Percentiles rank a stretch among this genome's conserved stretches.
Evolutionary conservation across 2,888 invertebrate genomes (phyloP).

Genomic region (Hyppa rectilinea): DNA sequence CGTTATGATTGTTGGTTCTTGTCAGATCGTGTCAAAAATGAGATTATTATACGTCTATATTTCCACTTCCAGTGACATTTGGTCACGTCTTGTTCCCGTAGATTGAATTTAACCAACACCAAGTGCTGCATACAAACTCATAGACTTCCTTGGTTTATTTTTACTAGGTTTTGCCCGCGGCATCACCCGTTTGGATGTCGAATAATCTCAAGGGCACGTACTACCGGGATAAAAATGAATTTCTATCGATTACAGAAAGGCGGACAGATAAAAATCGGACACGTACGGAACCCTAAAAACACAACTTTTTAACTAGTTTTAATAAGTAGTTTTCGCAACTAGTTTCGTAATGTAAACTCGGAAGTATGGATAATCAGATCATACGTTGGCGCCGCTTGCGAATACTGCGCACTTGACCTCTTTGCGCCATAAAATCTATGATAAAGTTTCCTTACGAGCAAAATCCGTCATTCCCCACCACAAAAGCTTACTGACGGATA

Average conservation of each 20-base stretch:
- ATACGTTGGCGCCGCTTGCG: too few relatives aligned
- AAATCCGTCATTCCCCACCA: constrained; percentile 22
- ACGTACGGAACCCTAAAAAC: too few relatives aligned
- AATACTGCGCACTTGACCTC: background rate
- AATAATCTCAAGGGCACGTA: too few relatives aligned
- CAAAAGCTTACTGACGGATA: constrained; percentile 54
- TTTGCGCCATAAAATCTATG: constrained; percentile 30
- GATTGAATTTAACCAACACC: background rate
- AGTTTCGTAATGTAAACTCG: too few relatives aligned
- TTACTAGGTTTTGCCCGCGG: too few relatives aligned
- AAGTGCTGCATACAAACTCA: background rate
- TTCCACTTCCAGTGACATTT: background rate
- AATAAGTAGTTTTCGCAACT: too few relatives aligned
- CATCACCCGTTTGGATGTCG: too few relatives aligned
- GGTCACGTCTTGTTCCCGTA: background rate
- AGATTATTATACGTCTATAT: background rate
- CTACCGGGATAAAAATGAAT: too few relatives aligned
- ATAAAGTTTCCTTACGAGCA: constrained; percentile 17
- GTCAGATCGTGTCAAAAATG: constrained; percentile 1
- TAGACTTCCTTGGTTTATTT: background rate
- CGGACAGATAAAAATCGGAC: too few relatives aligned
- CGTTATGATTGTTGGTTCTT: background rate
- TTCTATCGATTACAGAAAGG: too few relatives aligned
- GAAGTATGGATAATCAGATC: too few relatives aligned
- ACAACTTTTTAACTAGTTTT: too few relatives aligned